Conservation (phyloP, 2,888 invertebrate species). For the Apotomis turbidana region DNA sequence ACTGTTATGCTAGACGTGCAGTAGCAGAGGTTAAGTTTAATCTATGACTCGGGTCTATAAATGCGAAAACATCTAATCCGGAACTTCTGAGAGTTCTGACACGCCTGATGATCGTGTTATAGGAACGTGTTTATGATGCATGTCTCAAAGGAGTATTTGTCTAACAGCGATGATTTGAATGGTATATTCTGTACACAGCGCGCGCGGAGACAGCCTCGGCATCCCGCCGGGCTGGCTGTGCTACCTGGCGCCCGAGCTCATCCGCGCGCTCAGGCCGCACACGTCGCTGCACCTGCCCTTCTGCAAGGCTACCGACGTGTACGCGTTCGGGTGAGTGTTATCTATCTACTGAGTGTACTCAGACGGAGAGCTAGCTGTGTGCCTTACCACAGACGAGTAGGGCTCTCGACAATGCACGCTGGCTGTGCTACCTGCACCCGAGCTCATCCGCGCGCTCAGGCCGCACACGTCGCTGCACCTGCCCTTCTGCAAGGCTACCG, state of each 20-base stretch:
- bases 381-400: no score
- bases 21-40: no score
- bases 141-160: not conserved
- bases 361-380: no score
- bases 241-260: constrained; percentile 98
- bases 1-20: no score
- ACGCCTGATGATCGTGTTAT: no score
- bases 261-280: constrained; percentile 92
- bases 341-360: no score
- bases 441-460: not conserved
- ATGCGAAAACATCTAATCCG: no score
- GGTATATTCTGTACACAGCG: constrained; percentile 49
- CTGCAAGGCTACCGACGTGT: constrained; percentile 96
- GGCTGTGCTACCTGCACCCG: constrained; percentile 8
- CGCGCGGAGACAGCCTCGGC: constrained; percentile 89
- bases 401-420: not conserved
- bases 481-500: constrained; percentile 4
- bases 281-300: constrained; percentile 94
- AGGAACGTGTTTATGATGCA: no score
- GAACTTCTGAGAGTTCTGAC: no score
- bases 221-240: constrained; percentile 99
- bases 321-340: constrained; percentile 95
- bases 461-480: constrained; percentile 6
- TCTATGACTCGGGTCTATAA: no score
- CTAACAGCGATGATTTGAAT: not conserved